Base-by-base conservation (phyloP, 2,797 vertebrate species). In the Notoglanidium macrostoma region DNA sequence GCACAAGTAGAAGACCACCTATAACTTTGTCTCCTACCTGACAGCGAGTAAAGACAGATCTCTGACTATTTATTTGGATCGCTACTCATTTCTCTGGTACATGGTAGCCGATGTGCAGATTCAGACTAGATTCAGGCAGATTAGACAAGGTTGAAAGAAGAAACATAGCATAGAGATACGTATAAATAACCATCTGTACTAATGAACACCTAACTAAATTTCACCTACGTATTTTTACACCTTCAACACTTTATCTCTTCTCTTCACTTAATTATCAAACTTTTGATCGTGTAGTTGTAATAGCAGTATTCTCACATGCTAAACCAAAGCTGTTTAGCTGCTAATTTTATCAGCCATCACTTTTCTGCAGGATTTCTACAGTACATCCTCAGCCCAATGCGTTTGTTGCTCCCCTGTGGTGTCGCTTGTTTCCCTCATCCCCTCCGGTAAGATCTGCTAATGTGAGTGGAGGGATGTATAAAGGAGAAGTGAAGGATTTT, bases 1-100 rank as follows among this genome's bases (percentile, higher is more conserved):
- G 91, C 93, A 89, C 92, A 89, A 85, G 78, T 54, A 32, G 86
- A 85, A 81, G 86, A 80, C 82, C 86, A 74, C 54, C 54, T 83
- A 74, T 74, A 84, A 35, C 81, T 61, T 0, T 26, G 5, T 40
- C 32, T 40, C 51, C 29, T 12, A 29, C 12, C 46, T 26, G 46
- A 63, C 14, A 61, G 35, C 19, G 4, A 80, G 29, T 61, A 74
- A 63, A 79, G 14, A 44, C 32, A 23, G 15, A 74, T 72, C 40
- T 12, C 6, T 7, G 11, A 51, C 32, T 55, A 10, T 55, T 55
- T 54, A 54, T 55, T 65, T 55, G 10, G 1, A 40, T 83, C 57
- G 44, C 32, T 23, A 15, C 40, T 76, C 11, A 49, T 49, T 81
- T 63, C 32, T 7, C 3, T 12, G 77, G 54, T 79, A 23, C 77